Conservation (phyloP, 1,140 invertebrate species). For the Ceratoteleas bidentatus region DNA sequence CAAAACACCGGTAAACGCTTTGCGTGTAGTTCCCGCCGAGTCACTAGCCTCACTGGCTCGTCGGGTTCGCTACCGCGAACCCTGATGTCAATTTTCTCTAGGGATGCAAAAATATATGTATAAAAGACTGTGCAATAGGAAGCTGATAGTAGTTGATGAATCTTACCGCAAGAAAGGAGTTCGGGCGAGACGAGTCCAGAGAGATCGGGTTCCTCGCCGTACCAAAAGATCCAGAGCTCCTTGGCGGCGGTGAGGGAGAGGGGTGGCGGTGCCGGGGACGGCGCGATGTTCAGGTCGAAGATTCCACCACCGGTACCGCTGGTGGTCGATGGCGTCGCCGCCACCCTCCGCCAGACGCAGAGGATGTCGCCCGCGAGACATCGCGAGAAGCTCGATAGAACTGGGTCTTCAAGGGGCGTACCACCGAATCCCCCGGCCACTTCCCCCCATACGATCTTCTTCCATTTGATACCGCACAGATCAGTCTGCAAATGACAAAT, state of each 20-base stretch:
- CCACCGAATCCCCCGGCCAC: constrained; percentile 83
- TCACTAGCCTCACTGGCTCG: too few relatives aligned
- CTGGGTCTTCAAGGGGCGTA: constrained; percentile 93
- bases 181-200: constrained; percentile 90
- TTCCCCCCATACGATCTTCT: constrained; percentile 93
- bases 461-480: constrained; percentile 99
- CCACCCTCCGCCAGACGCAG: constrained; percentile 96
- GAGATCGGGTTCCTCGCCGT: constrained; percentile 97
- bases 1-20: too few relatives aligned
- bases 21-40: too few relatives aligned
- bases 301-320: constrained; percentile 81
- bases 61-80: too few relatives aligned
- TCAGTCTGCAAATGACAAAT: constrained; percentile 88
- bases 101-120: too few relatives aligned
- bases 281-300: constrained; percentile 82
- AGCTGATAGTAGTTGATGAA: background rate
- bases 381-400: constrained; percentile 94
- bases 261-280: constrained; percentile 84
- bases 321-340: constrained; percentile 81
- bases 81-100: too few relatives aligned
- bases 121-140: too few relatives aligned
- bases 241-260: constrained; percentile 91
- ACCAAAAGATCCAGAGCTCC: constrained; percentile 99
- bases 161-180: constrained; percentile 89
- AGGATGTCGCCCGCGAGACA: constrained; percentile 97